A percentile compares a stretch with the other conserved stretches of the same genome.
phyloP scores from a whole-genome alignment of 2,113 vertebrate species.

The Tachuris rubrigastra region DNA sequence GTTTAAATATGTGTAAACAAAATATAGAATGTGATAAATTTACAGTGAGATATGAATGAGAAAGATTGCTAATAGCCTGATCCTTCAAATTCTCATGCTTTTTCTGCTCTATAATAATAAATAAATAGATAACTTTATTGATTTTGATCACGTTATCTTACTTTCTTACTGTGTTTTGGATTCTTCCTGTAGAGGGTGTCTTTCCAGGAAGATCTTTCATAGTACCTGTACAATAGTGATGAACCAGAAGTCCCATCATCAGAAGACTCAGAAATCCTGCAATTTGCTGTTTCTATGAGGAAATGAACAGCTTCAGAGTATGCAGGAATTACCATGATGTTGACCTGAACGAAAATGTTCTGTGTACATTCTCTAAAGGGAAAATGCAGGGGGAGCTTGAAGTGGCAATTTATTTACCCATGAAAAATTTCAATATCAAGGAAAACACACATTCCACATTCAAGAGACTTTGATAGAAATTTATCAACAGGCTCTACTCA shows the following conservation, averaged over 20 bases:
- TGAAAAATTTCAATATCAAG: neutral
- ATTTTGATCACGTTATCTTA: neutral
- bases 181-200: rapidly evolving
- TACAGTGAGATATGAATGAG: neutral
- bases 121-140: neutral
- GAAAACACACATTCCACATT: neutral
- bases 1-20: neutral
- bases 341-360: neutral
- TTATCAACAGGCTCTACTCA: neutral
- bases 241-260: neutral
- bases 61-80: neutral
- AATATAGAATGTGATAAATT: neutral
- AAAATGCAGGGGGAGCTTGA: neutral
- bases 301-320: neutral
- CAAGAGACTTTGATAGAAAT: neutral
- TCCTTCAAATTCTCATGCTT: neutral
- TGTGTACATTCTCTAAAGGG: neutral
- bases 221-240: neutral
- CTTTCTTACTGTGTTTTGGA: neutral
- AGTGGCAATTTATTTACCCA: neutral
- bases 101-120: neutral
- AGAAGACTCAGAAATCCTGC: neutral
- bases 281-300: neutral
- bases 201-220: neutral
- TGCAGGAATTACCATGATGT: neutral